Conservation (phyloP, 37 sponge, comb jelly and placozoan species). For the Eunapius fragilis region DNA sequence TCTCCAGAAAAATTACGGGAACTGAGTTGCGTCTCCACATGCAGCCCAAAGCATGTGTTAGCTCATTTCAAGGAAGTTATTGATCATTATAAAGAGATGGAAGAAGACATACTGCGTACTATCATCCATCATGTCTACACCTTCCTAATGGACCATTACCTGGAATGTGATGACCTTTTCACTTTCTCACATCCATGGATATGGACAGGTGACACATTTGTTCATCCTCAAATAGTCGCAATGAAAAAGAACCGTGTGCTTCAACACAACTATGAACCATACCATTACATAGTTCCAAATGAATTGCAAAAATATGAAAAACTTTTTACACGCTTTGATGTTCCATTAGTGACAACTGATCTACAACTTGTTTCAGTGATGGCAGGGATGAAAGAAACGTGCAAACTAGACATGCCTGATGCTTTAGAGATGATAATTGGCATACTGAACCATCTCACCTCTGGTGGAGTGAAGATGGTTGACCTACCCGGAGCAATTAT, state of each 20-base stretch:
- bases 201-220: not conserved
- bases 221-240: not conserved
- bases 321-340: not conserved
- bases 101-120: not conserved
- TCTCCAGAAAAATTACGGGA: not conserved
- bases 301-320: not conserved
- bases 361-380: not conserved
- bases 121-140: not conserved
- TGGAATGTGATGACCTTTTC: not conserved
- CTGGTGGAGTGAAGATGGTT: not conserved
- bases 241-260: not conserved
- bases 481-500: not conserved
- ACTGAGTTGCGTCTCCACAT: not conserved
- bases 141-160: not conserved
- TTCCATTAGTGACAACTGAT: not conserved
- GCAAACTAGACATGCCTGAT: not conserved
- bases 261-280: not conserved
- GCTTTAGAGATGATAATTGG: not conserved
- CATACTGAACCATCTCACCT: not conserved
- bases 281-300: not conserved
- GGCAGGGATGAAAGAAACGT: not conserved
- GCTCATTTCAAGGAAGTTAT: not conserved
- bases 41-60: not conserved
- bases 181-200: constrained; percentile 2
- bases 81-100: not conserved